A percentile compares a stretch with the other conserved stretches of the same genome.
Conservation (phyloP, 2,797 vertebrate species). For the Eidolon dupreanum region DNA sequence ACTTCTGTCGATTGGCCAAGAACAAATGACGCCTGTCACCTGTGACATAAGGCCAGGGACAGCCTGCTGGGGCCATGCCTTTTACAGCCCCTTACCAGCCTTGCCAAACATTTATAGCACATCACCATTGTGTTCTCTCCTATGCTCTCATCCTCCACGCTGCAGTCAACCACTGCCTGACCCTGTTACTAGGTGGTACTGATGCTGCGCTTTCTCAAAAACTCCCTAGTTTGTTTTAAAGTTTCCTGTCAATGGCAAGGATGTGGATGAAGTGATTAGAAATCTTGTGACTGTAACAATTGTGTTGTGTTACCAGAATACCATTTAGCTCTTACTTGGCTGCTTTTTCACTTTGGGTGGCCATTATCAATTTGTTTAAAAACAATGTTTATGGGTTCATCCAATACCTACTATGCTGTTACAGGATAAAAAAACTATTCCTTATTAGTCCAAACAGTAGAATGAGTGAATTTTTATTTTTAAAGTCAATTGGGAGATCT, state of each 20-base stretch:
- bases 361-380: constrained; percentile 73
- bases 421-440: constrained; percentile 63
- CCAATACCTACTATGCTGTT: constrained; percentile 8
- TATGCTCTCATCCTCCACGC: constrained; percentile 48
- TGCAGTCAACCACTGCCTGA: constrained; percentile 77
- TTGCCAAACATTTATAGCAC: constrained; percentile 47
- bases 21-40: constrained; percentile 77
- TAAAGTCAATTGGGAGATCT: neutral
- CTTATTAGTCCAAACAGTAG: constrained; percentile 45
- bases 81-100: neutral
- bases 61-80: constrained; percentile 18
- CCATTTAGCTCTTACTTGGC: constrained; percentile 75
- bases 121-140: constrained; percentile 40
- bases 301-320: constrained; percentile 72
- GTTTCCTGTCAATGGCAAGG: constrained; percentile 74
- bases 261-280: constrained; percentile 77
- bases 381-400: constrained; percentile 57
- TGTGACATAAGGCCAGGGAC: constrained; percentile 55
- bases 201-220: constrained; percentile 54
- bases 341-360: constrained; percentile 78
- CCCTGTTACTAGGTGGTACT: constrained; percentile 54
- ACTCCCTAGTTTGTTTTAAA: constrained; percentile 75
- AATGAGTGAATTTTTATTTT: constrained; percentile 26
- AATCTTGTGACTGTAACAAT: constrained; percentile 76
- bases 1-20: constrained; percentile 71